phyloP scores from a whole-genome alignment of 2,797 vertebrate species.

The Gallinago nigripennis region DNA sequence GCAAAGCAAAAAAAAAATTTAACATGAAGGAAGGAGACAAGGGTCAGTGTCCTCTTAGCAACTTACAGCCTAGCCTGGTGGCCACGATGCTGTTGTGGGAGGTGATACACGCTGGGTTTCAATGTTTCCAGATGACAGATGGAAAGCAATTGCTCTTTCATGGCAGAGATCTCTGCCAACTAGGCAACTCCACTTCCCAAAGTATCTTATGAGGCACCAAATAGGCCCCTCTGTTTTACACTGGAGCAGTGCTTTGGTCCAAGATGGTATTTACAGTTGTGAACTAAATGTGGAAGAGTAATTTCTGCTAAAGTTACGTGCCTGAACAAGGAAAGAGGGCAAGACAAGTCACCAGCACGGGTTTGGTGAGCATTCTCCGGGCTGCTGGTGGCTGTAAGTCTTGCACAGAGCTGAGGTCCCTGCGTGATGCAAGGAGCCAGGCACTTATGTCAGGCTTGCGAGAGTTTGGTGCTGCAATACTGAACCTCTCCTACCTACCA shows the following conservation, averaged over 20 bases:
- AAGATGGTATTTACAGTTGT: not conserved
- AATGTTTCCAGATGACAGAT: not conserved
- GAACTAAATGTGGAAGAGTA: not conserved
- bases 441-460: not conserved
- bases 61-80: not conserved
- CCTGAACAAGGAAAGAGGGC: not conserved
- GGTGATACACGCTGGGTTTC: not conserved
- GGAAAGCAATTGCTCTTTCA: not conserved
- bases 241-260: not conserved
- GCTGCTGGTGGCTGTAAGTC: not conserved
- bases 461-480: not conserved
- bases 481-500: not conserved
- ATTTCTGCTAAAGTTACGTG: not conserved
- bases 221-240: not conserved
- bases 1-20: not conserved
- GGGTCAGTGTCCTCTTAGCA: not conserved
- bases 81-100: not conserved
- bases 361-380: rapidly evolving
- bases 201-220: not conserved
- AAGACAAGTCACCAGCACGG: not conserved
- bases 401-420: not conserved
- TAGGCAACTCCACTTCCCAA: not conserved
- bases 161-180: not conserved
- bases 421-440: not conserved
- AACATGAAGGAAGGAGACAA: conserved; percentile 30